Base-by-base conservation (phyloP, 2,797 vertebrate genomes). In the Channa striata region DNA sequence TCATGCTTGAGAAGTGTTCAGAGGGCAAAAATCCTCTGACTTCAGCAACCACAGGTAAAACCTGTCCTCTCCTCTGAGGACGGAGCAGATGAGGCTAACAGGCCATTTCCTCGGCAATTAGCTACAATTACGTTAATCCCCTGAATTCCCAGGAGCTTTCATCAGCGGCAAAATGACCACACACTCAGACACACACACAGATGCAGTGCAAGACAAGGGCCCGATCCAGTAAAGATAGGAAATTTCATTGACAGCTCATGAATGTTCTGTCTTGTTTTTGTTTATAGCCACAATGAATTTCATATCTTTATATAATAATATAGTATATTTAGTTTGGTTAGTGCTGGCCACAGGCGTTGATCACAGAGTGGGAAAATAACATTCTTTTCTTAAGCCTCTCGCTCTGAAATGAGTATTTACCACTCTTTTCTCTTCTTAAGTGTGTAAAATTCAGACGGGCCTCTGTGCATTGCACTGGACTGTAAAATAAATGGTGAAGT, bases 51-150 rank as follows among this genome's bases (percentile, higher is more conserved):
- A 47, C 47, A 56, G 63, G 23, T 64, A 73, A 59, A 36, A 68
- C 82, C 58, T 67, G 65, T 80, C 78, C 69, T 34, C 25, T 34
- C 44, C 59, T 71, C 58, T 59, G 61, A 11, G 23, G 59, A 42
- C 5, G 5, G 25, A 63, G 48, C 77, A 76, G 59, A 81, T 74
- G 72, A 82, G 58, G 36, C 66, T 70, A 40, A 17, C 9, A 57
- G 48, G 50, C 65, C 51, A 61, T 83, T 91, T 90, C 67, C 39
- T 53, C 46, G 49, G 47, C 59, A 86, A 90, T 91, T 88, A 88
- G 72, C 58, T 36, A 71, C 65, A 90, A 87, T 89, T 86, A 87
- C 84, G 78, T 68, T 82, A 89, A 85, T 80, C 51, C 19, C 12
- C 37, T 67, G 39, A 71, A 68, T 57, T 50, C 50, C 23, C 30